Evolutionary conservation across 2,888 invertebrate genomes (phyloP).

Genomic region (Nowickia ferox): DNA sequence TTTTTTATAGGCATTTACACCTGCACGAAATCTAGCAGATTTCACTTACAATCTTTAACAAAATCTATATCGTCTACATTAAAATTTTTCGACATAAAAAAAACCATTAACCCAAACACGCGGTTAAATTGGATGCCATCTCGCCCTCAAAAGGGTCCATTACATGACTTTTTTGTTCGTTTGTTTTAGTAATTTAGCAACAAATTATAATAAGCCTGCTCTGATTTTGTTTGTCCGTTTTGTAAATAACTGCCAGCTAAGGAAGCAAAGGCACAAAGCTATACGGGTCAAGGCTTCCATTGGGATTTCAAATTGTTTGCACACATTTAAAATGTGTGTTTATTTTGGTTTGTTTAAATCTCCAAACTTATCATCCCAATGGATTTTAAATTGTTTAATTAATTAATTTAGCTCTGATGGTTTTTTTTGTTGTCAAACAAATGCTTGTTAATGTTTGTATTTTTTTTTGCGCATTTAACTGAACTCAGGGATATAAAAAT

Average conservation of each 20-base stretch:
- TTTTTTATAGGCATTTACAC: too few species aligned
- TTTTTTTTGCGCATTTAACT: conserved; percentile 18
- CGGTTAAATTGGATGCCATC: background rate
- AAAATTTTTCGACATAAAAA: too few species aligned
- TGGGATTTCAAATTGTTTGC: conserved; percentile 53
- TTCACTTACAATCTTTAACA: too few species aligned
- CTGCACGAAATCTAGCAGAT: too few species aligned
- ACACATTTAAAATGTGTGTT: conserved; percentile 51
- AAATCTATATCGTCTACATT: too few species aligned
- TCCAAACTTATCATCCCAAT: conserved; percentile 47
- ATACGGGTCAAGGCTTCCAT: conserved; percentile 31
- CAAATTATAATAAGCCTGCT: conserved; percentile 20
- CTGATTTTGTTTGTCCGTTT: background rate
- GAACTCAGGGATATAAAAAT: background rate
- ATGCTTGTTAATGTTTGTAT: conserved; percentile 49
- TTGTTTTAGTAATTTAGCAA: conserved; percentile 25
- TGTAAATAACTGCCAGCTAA: background rate
- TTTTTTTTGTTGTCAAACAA: conserved; percentile 22
- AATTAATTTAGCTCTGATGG: conserved; percentile 66
- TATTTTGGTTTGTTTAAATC: conserved; percentile 51
- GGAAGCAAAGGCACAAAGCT: conserved; percentile 10
- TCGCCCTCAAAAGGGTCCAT: conserved; percentile 18
- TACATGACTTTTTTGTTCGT: conserved; percentile 18
- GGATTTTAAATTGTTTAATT: conserved; percentile 65
- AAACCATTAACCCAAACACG: too few species aligned